These are phyloP conservation scores for Choristoneura fumiferana DNA, from an alignment of 1,140 invertebrate species.

Conservation along the genomic window DNA sequence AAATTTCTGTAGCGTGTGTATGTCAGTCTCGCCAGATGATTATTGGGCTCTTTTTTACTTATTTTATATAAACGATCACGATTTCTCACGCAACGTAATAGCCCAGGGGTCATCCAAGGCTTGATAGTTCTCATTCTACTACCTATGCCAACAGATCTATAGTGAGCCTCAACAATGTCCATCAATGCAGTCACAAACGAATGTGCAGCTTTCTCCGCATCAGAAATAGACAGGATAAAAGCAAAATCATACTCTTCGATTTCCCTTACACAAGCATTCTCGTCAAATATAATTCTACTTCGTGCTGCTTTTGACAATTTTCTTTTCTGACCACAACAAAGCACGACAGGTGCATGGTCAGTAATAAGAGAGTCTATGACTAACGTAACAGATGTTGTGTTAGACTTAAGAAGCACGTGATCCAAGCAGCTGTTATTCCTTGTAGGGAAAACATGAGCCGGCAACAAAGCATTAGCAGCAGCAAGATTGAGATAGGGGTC, in stretches of 20 bases:
- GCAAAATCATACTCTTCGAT: not conserved
- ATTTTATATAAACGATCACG: not conserved
- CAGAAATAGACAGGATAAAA: not conserved
- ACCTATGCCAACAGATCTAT: not conserved
- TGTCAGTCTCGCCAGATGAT: not conserved
- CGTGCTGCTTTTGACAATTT: not conserved
- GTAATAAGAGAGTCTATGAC: constrained; percentile 13
- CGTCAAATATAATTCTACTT: not conserved
- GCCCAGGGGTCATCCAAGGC: no score
- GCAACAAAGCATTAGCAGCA: constrained; percentile 6
- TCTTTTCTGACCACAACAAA: not conserved
- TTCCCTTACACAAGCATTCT: not conserved
- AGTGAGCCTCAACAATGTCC: not conserved
- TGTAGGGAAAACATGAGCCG: constrained; percentile 3
- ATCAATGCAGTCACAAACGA: not conserved
- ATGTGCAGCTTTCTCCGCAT: not conserved
- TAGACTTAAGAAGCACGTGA: not conserved
- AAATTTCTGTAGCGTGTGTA: not conserved
- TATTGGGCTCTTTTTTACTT: not conserved
- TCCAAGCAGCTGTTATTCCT: constrained; percentile 3
- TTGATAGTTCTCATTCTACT: no score
- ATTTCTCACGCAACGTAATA: no score
- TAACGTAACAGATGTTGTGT: not conserved
- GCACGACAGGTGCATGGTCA: constrained; percentile 6
- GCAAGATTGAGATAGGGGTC: not conserved